Evolutionary conservation across 1,140 invertebrate genomes (phyloP).

Genomic region (Popillia japonica): DNA sequence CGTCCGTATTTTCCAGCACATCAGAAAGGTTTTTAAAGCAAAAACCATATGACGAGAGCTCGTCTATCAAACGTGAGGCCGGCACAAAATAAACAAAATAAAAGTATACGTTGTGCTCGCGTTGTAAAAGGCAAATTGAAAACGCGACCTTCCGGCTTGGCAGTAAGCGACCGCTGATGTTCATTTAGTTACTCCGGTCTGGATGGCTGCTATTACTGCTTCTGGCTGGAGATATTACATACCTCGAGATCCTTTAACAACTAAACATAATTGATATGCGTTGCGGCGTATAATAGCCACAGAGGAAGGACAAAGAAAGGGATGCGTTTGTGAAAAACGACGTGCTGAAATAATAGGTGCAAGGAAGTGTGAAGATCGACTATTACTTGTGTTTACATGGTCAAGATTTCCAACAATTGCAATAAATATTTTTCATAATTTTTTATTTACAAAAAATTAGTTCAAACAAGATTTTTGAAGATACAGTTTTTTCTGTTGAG

Average conservation of each 20-base stretch:
- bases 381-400: no score
- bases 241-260: slow-evolving; percentile 3
- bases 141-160: slow-evolving; percentile 5
- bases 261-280: slow-evolving; percentile 5
- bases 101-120: not conserved
- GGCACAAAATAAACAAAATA: slow-evolving; percentile 15
- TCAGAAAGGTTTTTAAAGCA: not conserved
- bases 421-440: no score
- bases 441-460: no score
- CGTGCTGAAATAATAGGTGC: no score
- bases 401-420: no score
- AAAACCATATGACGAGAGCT: slow-evolving; percentile 3
- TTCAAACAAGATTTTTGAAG: no score
- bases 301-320: not conserved
- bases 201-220: not conserved
- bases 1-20: not conserved
- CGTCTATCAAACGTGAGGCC: not conserved
- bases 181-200: not conserved
- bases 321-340: not conserved
- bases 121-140: not conserved
- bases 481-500: no score
- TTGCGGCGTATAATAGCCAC: not conserved
- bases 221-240: not conserved
- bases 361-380: no score
- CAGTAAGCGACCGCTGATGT: not conserved